Percentiles rank a stretch among this genome's conserved stretches.
phyloP scores from a whole-genome alignment of 2,888 invertebrate genomes.

The Julus scanicus region DNA sequence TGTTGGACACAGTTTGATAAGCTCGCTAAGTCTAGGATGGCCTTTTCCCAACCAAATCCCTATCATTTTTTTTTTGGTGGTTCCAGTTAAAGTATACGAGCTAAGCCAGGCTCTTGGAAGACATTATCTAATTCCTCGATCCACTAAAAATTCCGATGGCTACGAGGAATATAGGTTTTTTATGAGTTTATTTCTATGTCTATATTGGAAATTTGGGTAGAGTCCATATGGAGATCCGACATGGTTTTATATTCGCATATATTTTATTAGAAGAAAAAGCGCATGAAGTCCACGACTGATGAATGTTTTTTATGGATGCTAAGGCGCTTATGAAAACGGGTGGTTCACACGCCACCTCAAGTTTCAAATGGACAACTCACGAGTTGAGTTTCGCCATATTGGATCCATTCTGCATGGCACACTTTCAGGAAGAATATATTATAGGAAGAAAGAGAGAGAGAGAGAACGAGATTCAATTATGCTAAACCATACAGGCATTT shows the following conservation, averaged over 20 bases:
- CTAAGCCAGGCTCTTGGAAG: constrained; percentile 10
- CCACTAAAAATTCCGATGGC: constrained; percentile 26
- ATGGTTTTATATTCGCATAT: constrained; percentile 31
- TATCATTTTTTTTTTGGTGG: not conserved
- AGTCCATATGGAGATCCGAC: not conserved
- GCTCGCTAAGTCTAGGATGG: not conserved
- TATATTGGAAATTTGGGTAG: constrained; percentile 4
- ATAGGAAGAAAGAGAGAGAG: not conserved
- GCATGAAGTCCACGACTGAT: constrained; percentile 24
- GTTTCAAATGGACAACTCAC: not conserved
- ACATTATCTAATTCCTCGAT: not conserved
- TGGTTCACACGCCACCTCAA: not conserved
- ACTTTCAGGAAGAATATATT: not conserved
- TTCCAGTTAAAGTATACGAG: not conserved
- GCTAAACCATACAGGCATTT: constrained; percentile 13
- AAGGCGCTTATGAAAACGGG: constrained; percentile 13
- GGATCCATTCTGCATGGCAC: constrained; percentile 18
- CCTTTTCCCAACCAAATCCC: not conserved
- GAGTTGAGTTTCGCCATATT: constrained; percentile 33
- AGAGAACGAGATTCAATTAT: constrained; percentile 48
- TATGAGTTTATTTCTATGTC: not conserved
- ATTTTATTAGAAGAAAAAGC: constrained; percentile 16
- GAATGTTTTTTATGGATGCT: constrained; percentile 33
- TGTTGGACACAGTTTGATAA: no score
- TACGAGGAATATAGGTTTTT: not conserved